Evolutionary conservation across 2,888 invertebrate species (phyloP).

Genomic region (Marronus borbonicus): DNA sequence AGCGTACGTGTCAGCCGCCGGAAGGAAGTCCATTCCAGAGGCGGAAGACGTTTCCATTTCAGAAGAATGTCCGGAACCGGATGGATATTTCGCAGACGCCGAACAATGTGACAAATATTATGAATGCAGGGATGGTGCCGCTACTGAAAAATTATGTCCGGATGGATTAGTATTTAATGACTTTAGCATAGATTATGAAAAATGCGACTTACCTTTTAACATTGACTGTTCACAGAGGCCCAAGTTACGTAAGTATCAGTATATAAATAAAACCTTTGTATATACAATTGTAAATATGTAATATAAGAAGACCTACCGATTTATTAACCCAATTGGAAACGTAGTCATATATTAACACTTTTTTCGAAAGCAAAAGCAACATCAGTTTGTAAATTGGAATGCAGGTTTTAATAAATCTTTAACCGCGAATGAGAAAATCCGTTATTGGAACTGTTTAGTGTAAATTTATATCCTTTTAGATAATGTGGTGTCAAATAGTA

Average conservation of each 20-base stretch:
- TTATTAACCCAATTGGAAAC: not conserved
- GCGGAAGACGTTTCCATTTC: conserved; percentile 74
- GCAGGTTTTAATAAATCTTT: too few species aligned
- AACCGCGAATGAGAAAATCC: too few species aligned
- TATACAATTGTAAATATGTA: not conserved
- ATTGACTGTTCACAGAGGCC: conserved; percentile 87
- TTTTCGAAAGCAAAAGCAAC: too few species aligned
- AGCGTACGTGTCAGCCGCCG: conserved; percentile 56
- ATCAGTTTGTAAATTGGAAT: too few species aligned
- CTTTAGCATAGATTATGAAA: conserved; percentile 85
- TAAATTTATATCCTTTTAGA: too few species aligned
- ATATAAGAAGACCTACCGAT: not conserved
- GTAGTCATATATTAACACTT: not conserved
- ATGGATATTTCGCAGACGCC: conserved; percentile 88
- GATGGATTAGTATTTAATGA: conserved; percentile 94
- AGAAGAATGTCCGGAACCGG: conserved; percentile 84
- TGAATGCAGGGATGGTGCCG: conserved; percentile 83
- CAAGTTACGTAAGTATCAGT: conserved; percentile 81
- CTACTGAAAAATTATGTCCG: conserved; percentile 86
- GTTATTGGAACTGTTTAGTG: too few species aligned
- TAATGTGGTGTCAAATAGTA: too few species aligned
- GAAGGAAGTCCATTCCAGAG: conserved; percentile 55
- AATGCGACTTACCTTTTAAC: conserved; percentile 90
- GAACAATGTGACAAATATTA: conserved; percentile 93
- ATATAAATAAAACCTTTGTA: conserved; percentile 2